Evolutionary conservation across 2,888 invertebrate genomes (phyloP).

Genomic region (Apocheima hispidaria): DNA sequence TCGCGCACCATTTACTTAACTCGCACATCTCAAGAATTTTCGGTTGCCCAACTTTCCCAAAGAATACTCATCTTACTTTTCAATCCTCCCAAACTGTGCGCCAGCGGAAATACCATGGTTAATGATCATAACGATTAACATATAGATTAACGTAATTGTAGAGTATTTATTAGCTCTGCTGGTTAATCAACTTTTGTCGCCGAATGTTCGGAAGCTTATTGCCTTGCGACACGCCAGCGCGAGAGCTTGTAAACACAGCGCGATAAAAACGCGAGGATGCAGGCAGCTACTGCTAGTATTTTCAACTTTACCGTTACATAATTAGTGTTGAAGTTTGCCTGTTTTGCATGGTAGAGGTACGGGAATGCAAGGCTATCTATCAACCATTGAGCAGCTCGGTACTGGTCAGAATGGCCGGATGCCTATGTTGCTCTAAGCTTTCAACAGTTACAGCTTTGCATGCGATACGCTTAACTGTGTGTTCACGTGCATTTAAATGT

Average conservation of each 20-base stretch:
- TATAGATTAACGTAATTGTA: conserved; percentile 14
- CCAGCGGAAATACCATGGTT: neutral
- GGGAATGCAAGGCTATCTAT: conserved; percentile 14
- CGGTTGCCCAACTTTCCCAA: neutral
- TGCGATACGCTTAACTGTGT: conserved; percentile 11
- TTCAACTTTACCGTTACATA: conserved; percentile 3
- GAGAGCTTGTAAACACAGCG: conserved; percentile 41
- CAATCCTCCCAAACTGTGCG: neutral
- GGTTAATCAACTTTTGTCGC: conserved; percentile 17
- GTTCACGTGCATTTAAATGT: conserved; percentile 4
- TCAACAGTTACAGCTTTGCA: neutral
- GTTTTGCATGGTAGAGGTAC: neutral
- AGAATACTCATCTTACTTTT: neutral
- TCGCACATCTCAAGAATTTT: neutral
- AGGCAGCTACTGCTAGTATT: neutral
- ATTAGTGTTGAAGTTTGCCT: neutral
- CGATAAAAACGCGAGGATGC: conserved; percentile 26
- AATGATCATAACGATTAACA: conserved; percentile 17
- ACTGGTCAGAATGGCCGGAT: no score
- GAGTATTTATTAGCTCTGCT: conserved; percentile 22
- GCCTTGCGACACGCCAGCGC: conserved; percentile 52
- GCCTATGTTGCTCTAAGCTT: no score
- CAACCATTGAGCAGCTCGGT: no score
- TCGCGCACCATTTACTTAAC: no score
- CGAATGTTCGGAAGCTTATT: conserved; percentile 42